Evolutionary conservation across 2,113 vertebrate genomes (phyloP), one percentile per base, ranked within the genome.

Genomic region (Marmota monax): DNA sequence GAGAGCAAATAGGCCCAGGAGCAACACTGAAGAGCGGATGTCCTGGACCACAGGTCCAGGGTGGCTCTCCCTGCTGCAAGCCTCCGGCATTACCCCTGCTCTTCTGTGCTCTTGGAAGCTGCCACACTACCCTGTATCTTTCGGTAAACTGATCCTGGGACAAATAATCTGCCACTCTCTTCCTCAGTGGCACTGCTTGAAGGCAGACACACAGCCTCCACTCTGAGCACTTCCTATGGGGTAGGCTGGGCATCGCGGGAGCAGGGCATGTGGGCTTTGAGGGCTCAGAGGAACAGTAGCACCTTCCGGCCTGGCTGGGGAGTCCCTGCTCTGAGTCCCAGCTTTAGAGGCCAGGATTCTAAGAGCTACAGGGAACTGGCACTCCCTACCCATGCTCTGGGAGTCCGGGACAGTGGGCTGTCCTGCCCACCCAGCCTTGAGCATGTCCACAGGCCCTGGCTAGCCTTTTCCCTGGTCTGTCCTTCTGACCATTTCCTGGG

Each of bases 161-260:
- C 73, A 70, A 7, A 76, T 0, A 72, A 37, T 9, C 27, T 17
- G n/a, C 17, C 37, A 34, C 39, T 58, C 39, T 67, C 27, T 77
- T 76, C 45, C 88, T 67, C 45, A 16, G 39, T 12, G 29, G 25
- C 0, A 22, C 69, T 86, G 23, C 87, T 32, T 4, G 34, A 67
- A 73, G 39, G 14, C 27, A 25, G 58, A 7, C 48, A 25, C 61
- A 32, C 0, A 0, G 14, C 11, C 58, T 25, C 51, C 2, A 34
- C 61, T 8, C 39, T 32, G 9, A n/a, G 48, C 5, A 16, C 70
- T 10, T 1, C 8, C 0, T 2, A 2, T 53, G 25, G 72, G 65
- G 23, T 18, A 27, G 48, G 48, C 48, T 63, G 78, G 63, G 29
- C 4, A 63, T 37, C 13, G 56, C 29, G 16, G 22, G 22, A 39